Evolutionary conservation across 1,140 invertebrate genomes (phyloP).

Genomic region (Nymphalis io): DNA sequence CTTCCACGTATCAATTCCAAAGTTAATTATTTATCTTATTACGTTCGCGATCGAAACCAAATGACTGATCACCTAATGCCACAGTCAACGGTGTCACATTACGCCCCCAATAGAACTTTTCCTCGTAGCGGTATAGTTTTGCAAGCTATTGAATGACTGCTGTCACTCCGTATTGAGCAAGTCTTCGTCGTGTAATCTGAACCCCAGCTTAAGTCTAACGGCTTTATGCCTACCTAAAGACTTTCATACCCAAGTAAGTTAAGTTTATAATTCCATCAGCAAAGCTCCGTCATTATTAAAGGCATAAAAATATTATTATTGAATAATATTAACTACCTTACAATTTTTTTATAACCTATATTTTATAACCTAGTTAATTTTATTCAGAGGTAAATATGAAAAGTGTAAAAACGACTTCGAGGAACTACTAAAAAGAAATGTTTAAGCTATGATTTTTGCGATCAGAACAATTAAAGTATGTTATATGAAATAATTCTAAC

Average conservation of each 20-base stretch:
- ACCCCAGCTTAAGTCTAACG: constrained; percentile 69
- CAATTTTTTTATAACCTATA: too few species aligned
- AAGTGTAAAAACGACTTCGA: too few species aligned
- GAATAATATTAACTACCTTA: not conserved
- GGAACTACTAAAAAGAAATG: too few species aligned
- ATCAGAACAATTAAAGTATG: too few species aligned
- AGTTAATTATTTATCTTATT: constrained; percentile 28
- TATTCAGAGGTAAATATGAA: too few species aligned
- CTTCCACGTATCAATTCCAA: constrained; percentile 17
- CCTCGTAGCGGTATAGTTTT: constrained; percentile 68
- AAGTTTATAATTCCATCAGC: not conserved
- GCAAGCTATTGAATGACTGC: constrained; percentile 74
- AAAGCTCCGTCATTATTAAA: too few species aligned
- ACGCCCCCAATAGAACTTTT: constrained; percentile 71
- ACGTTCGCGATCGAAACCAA: constrained; percentile 44
- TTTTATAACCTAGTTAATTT: too few species aligned
- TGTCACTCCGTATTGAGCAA: constrained; percentile 73
- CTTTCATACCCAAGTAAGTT: constrained; percentile 58
- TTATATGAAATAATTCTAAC: too few species aligned
- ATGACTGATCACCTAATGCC: constrained; percentile 61
- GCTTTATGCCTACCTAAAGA: constrained; percentile 60
- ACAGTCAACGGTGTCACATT: constrained; percentile 71
- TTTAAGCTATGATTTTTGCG: too few species aligned
- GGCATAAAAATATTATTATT: constrained; percentile 35
- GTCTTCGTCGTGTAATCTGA: constrained; percentile 70